Base-by-base conservation (phyloP, 2,797 vertebrate species). In the Atherinosoma microstoma region DNA sequence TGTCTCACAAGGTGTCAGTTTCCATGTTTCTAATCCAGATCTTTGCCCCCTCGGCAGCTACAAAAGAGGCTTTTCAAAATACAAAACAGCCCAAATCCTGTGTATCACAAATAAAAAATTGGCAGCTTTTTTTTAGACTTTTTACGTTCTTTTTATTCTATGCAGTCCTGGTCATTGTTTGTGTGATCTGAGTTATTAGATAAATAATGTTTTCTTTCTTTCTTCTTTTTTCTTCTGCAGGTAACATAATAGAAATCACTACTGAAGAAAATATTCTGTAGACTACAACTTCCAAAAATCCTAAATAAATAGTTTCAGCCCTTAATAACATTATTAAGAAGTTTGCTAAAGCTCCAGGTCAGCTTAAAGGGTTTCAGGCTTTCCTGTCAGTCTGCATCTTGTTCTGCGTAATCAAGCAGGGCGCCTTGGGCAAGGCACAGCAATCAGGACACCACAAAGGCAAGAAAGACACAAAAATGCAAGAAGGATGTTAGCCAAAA, bases 1-100 rank as follows among this genome's bases (percentile, higher is more conserved):
- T 47, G 84, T 86, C 83, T 76, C 76, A 57, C 69, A 71, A 65
- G 63, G 76, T 76, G 78, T 76, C 75, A 60, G 68, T 70, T 79
- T 82, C 68, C 79, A 70, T 67, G 69, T 82, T 71, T 68, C 67
- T 47, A 30, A 1, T 58, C 70, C 34, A 22, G 70, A 77, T 80
- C 72, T 83, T 40, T 78, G 75, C 57, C 76, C 67, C 70, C 53
- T 29, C 30, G 4, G 69, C 66, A 40, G 75, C 56, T 30, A 32
- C 69, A 71, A 74, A 35, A 74, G 67, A 71, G 70, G 68, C 53
- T 75, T 74, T 75, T 70, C 61, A 74, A 73, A 75, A 16, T 42
- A 18, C 27, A 81, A 4, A 74, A 77, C 77, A 61, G 22, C 53
- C 6, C 27, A 56, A 56, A 56, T 18, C 27, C 29, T 13, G 24